Base-by-base conservation (phyloP, 2,113 vertebrate genomes). In the Spea multiplicata region DNA sequence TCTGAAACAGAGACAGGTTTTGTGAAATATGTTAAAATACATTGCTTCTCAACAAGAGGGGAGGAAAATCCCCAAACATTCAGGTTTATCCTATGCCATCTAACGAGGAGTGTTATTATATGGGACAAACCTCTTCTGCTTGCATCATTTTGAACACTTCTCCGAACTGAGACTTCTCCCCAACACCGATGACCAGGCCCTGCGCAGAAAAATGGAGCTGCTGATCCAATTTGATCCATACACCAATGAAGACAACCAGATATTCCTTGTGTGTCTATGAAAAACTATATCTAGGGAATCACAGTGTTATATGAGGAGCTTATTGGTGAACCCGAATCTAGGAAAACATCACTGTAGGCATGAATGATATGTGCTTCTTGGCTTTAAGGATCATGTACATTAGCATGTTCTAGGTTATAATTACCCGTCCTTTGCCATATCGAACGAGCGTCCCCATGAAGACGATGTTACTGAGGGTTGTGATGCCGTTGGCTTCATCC, bases 131-230 rank as follows among this genome's bases (percentile, higher is more conserved):
- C 93, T 94, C 92, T 74, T 94, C 93, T 0, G 88, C 89, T 81
- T 90, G 90, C 93, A 94, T 94, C 92, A 94, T 91, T 88, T 87
- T 93, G 81, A 94, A 94, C 74, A 94, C 91, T 65, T 94, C 93
- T 65, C 93, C 93, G 4, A 94, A 94, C 84, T 94, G 91, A 16
- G 93, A 94, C 0, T 83, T 89, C 10, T 93, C 91, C 1, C 93
- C 91, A 0, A 93, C 94, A 50, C 92, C 90, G 3, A 93, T 94
- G 66, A 93, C 93, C 2, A 94, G 16, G 0, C 93, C 93, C 93
- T 94, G 86, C 7, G 3, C 67, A 66, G 0, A 6, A 61, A 12
- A 10, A 72, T 30, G 30, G 30, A 30, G 30, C 30, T 30, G 1
- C 1, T 30, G 30, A 30, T 30, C 30, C 1, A 2, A 30, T 30